Conservation (phyloP, 2,888 invertebrate genomes). For the Ormyrus labotus region DNA sequence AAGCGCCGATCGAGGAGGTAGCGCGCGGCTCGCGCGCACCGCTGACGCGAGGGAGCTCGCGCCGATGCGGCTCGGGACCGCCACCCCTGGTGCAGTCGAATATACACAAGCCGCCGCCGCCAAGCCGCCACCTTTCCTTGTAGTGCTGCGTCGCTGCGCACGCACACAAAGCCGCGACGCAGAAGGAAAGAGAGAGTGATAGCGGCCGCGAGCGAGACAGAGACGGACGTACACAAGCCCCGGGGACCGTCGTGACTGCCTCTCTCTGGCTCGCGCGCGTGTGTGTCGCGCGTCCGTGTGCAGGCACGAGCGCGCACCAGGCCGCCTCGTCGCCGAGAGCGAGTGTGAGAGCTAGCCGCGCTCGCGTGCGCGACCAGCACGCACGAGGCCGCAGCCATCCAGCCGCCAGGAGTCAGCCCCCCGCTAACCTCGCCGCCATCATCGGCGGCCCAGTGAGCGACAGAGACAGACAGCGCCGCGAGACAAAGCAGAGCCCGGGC, state of each 20-base stretch:
- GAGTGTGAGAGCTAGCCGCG: background rate
- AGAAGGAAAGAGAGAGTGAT: constrained; percentile 26
- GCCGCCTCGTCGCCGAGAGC: background rate
- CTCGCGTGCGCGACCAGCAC: constrained; percentile 58
- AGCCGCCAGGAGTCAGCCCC: constrained; percentile 13
- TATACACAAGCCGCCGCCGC: background rate
- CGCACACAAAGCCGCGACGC: constrained; percentile 34
- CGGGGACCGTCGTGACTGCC: no score
- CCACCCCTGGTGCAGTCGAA: background rate
- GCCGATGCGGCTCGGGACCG: background rate
- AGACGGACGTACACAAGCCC: no score
- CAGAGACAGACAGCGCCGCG: constrained; percentile 7
- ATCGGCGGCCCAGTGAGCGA: constrained; percentile 3
- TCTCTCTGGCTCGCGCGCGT: background rate
- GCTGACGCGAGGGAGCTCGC: background rate
- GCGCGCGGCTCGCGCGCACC: background rate
- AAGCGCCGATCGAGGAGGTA: constrained; percentile 6
- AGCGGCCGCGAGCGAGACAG: background rate
- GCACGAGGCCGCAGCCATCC: constrained; percentile 8
- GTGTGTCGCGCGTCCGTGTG: background rate
- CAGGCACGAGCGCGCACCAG: background rate
- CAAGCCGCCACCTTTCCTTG: constrained; percentile 27
- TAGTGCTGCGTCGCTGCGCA: constrained; percentile 13
- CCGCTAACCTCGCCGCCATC: constrained; percentile 22
- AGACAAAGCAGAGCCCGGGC: background rate